These are phyloP conservation scores for Drosophila neutralis DNA, from an alignment of 2,888 invertebrate species.

Conservation along the genomic window DNA sequence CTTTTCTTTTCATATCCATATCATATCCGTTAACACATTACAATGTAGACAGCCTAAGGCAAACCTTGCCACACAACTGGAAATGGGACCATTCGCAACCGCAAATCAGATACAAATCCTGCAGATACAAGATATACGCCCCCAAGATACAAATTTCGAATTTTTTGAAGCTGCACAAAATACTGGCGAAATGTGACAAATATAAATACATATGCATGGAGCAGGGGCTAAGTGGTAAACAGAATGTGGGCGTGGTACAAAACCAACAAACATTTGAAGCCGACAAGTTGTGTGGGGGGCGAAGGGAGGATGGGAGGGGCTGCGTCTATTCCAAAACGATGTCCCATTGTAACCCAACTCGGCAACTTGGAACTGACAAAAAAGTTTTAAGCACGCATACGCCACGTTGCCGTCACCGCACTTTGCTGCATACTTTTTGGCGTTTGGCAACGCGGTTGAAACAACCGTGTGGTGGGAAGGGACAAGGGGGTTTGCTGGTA, in stretches of 20 bases:
- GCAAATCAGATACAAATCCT: constrained; percentile 52
- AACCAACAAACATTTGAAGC: constrained; percentile 56
- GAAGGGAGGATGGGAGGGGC: not conserved
- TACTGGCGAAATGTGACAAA: constrained; percentile 66
- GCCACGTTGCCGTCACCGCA: constrained; percentile 63
- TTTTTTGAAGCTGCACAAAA: constrained; percentile 56
- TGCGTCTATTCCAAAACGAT: not conserved
- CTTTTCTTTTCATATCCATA: not conserved
- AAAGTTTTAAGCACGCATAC: constrained; percentile 77
- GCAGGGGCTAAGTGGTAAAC: constrained; percentile 16
- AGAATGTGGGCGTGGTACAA: constrained; percentile 8
- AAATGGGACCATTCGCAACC: constrained; percentile 22
- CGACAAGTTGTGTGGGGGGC: constrained; percentile 58
- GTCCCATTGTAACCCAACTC: constrained; percentile 34
- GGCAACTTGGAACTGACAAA: constrained; percentile 72
- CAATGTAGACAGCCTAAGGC: constrained; percentile 16
- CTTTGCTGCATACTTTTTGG: constrained; percentile 75
- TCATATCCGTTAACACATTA: constrained; percentile 19
- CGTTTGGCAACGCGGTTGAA: constrained; percentile 56
- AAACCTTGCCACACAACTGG: constrained; percentile 12
- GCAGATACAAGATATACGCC: constrained; percentile 65
- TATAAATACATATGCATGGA: constrained; percentile 44
- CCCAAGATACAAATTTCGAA: constrained; percentile 66
- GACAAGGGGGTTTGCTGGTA: constrained; percentile 14
- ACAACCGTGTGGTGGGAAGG: not conserved